Percentiles rank a stretch among this genome's conserved stretches.
These are phyloP conservation scores for Rhamphomyia laevipes DNA, from an alignment of 2,888 invertebrate species.

Conservation along the genomic window DNA sequence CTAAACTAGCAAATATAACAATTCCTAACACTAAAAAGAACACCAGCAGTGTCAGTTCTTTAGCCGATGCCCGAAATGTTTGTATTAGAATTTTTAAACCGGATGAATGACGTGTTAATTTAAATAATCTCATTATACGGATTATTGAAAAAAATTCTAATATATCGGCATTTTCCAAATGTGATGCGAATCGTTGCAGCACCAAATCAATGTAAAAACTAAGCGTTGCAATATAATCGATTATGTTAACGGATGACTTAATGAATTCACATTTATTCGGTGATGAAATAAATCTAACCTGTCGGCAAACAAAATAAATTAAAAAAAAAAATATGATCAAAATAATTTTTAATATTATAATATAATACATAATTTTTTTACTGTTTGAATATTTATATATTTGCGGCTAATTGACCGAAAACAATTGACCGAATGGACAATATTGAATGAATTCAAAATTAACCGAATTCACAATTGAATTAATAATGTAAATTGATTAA, in stretches of 20 bases:
- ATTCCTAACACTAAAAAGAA: constrained; percentile 97
- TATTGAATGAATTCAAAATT: too few species aligned
- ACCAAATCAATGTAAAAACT: constrained; percentile 95
- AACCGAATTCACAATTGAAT: too few species aligned
- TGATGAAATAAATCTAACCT: constrained; percentile 79
- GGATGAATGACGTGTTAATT: constrained; percentile 91
- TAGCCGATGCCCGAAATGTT: constrained; percentile 92
- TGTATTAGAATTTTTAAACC: constrained; percentile 97
- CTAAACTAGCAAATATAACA: constrained; percentile 94
- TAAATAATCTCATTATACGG: constrained; percentile 94
- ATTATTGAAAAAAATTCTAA: constrained; percentile 97
- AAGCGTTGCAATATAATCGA: constrained; percentile 97
- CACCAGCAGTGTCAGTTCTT: constrained; percentile 89
- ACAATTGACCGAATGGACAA: too few species aligned
- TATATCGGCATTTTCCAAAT: constrained; percentile 88
- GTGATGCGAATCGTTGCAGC: constrained; percentile 79
- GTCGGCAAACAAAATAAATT: too few species aligned
- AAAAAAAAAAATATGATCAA: constrained; percentile 14
- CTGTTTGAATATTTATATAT: too few species aligned
- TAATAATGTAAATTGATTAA: too few species aligned
- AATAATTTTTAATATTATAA: constrained; percentile 15
- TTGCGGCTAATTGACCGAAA: too few species aligned
- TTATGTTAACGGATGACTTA: constrained; percentile 94
- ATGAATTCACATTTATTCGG: constrained; percentile 92
- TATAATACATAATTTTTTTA: background rate